A percentile compares a stretch with the other conserved stretches of the same genome.
Conservation (phyloP, 2,113 vertebrate species). For the Speoplatyrhinus poulsoni region DNA sequence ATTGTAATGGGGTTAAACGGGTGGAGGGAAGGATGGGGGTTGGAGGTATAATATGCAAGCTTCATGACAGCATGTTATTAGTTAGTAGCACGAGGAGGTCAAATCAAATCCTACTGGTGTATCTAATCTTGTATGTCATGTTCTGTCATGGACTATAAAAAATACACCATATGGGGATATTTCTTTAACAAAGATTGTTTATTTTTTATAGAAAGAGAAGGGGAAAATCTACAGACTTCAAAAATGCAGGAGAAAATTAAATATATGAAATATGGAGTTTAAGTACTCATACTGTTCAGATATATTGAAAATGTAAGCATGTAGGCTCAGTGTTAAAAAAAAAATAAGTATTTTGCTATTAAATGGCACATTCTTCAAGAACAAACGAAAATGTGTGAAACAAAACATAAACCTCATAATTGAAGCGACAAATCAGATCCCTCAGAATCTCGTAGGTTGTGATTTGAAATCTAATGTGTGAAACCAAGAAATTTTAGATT, state of each 20-base stretch:
- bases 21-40: constrained; percentile 28
- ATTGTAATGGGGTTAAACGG: constrained; percentile 8
- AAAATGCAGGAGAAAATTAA: constrained; percentile 78
- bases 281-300: constrained; percentile 75
- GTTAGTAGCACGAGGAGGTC: constrained; percentile 47
- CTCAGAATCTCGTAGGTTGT: constrained; percentile 37
- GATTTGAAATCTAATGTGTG: no score
- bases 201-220: constrained; percentile 77
- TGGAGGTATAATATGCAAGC: constrained; percentile 39
- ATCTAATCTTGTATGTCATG: not conserved
- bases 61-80: constrained; percentile 57
- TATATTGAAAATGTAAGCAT: constrained; percentile 81
- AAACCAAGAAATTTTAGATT: no score
- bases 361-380: constrained; percentile 68
- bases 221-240: constrained; percentile 80
- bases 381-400: constrained; percentile 59
- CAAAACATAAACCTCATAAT: constrained; percentile 53
- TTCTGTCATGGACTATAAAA: constrained; percentile 36
- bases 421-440: constrained; percentile 54
- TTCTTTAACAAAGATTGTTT: constrained; percentile 82
- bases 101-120: no score
- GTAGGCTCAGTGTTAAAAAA: constrained; percentile 80
- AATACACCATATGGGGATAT: constrained; percentile 60
- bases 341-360: constrained; percentile 70
- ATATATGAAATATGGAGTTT: constrained; percentile 80